Conservation (phyloP, 2,797 vertebrate species). For the Oreochromis grahami region DNA sequence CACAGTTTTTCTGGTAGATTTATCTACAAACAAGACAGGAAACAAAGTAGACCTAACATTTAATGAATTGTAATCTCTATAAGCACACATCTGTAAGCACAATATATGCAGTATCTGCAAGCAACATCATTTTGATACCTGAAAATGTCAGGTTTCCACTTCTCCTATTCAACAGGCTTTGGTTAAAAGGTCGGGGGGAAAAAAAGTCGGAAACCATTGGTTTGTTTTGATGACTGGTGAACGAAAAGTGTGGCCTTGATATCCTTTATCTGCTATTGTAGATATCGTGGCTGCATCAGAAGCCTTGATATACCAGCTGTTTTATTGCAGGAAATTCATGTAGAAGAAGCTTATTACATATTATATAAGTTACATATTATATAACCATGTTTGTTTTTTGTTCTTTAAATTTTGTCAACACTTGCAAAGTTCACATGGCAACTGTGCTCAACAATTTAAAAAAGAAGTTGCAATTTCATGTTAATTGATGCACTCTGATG, state of each 20-base stretch:
- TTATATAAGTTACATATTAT: not conserved
- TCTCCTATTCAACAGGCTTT: not conserved
- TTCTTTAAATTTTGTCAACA: not conserved
- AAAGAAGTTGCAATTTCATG: not conserved
- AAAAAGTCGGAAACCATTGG: rapidly evolving
- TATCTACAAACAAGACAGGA: not conserved
- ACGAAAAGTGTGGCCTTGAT: not conserved
- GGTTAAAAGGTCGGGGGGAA: not conserved
- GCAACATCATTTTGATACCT: not conserved
- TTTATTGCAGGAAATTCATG: not conserved
- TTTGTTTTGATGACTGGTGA: not conserved
- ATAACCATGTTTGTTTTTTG: not conserved
- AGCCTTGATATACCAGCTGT: not conserved
- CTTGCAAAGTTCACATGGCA: not conserved
- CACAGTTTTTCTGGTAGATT: not conserved
- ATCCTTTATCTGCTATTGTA: not conserved
- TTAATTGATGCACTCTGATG: not conserved
- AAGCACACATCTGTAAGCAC: not conserved
- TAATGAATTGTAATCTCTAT: not conserved
- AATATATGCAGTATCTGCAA: not conserved
- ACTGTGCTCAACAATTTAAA: not conserved
- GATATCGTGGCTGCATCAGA: not conserved
- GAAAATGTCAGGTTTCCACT: not conserved
- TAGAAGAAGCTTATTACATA: not conserved
- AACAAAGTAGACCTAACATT: not conserved